phyloP scores from a whole-genome alignment of 1,140 invertebrate genomes.

The Lordiphosa clarofinis region DNA sequence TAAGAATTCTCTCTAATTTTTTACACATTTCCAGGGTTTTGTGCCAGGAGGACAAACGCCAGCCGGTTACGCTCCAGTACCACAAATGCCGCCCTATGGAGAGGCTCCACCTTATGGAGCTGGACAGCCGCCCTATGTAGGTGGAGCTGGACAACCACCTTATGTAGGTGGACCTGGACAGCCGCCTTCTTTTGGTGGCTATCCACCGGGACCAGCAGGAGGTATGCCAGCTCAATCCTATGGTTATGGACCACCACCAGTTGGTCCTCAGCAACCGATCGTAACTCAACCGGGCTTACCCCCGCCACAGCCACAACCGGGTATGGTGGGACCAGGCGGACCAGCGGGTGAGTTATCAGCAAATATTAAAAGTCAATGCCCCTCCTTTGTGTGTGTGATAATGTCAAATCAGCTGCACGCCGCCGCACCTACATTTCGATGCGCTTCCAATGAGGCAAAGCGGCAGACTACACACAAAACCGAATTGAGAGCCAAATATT shows the following conservation, averaged over 20 bases:
- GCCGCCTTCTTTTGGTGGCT: conserved; percentile 37
- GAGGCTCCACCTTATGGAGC: conserved; percentile 50
- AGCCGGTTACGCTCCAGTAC: conserved; percentile 62
- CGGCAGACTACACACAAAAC: too few species aligned
- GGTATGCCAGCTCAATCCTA: conserved; percentile 10
- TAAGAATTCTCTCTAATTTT: not conserved
- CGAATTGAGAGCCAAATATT: too few species aligned
- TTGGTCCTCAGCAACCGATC: conserved; percentile 48
- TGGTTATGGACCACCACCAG: conserved; percentile 40
- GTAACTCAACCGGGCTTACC: conserved; percentile 62
- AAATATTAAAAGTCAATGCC: conserved; percentile 3
- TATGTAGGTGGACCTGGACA: conserved; percentile 32
- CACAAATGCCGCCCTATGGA: conserved; percentile 64
- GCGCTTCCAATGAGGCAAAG: too few species aligned
- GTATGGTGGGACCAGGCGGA: conserved; percentile 42
- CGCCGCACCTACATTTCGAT: too few species aligned
- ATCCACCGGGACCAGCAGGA: conserved; percentile 30
- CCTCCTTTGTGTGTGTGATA: too few species aligned
- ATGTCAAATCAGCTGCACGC: too few species aligned
- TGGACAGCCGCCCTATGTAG: conserved; percentile 42
- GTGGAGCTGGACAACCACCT: conserved; percentile 42
- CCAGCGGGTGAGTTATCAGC: conserved; percentile 44
- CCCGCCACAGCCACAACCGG: conserved; percentile 36
- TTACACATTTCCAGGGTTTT: conserved; percentile 50
- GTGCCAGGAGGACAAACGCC: conserved; percentile 33